phyloP scores from a whole-genome alignment of 2,888 invertebrate genomes.

The Xylota sylvarum region DNA sequence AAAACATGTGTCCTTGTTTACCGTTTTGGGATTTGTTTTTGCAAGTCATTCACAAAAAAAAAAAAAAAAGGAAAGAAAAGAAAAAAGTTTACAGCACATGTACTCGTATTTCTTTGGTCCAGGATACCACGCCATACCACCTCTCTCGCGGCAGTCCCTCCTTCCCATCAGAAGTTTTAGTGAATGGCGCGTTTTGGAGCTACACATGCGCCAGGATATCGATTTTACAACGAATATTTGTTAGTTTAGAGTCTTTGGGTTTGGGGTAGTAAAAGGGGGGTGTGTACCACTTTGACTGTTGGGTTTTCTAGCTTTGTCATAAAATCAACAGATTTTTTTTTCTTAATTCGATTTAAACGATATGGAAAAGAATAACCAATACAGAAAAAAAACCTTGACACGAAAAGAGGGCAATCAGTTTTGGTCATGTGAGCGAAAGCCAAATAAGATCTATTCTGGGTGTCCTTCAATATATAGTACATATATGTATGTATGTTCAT shows the following conservation, averaged over 20 bases:
- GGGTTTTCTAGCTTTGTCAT: constrained; percentile 14
- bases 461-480: constrained; percentile 11
- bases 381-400: constrained; percentile 58
- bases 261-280: constrained; percentile 11
- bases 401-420: constrained; percentile 49
- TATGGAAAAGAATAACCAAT: constrained; percentile 39
- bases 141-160: constrained; percentile 1
- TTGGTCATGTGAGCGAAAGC: constrained; percentile 15
- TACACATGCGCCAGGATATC: constrained; percentile 63
- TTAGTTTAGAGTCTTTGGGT: not conserved
- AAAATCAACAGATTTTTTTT: constrained; percentile 14
- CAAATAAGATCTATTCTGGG: constrained; percentile 9
- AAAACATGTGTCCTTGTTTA: constrained; percentile 64
- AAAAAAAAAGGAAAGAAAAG: constrained; percentile 29
- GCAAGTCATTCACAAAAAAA: constrained; percentile 48
- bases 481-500: not conserved
- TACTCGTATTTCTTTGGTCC: constrained; percentile 6
- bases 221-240: constrained; percentile 59
- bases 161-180: constrained; percentile 32
- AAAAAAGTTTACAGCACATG: constrained; percentile 41
- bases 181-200: constrained; percentile 69
- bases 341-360: constrained; percentile 45
- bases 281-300: constrained; percentile 2
- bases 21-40: constrained; percentile 40
- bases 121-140: not conserved